Evolutionary conservation across 2,797 vertebrate species (phyloP).

Genomic region (Lacerta viridis): DNA sequence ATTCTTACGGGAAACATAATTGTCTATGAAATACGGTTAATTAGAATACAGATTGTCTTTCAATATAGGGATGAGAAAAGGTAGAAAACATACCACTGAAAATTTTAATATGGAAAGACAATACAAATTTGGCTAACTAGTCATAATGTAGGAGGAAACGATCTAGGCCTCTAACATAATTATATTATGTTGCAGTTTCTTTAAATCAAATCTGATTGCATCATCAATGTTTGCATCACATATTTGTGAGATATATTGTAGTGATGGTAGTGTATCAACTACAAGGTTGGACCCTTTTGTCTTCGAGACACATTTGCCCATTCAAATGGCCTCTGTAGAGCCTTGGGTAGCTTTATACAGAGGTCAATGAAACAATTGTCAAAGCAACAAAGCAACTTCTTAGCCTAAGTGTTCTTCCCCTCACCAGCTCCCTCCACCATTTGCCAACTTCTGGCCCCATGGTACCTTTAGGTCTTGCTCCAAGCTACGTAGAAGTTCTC

Average conservation of each 20-base stretch:
- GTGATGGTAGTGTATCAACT: constrained; percentile 37
- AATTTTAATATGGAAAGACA: too few relatives aligned
- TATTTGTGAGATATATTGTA: too few relatives aligned
- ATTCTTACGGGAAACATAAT: constrained; percentile 56
- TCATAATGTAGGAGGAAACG: too few relatives aligned
- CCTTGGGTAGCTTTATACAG: not conserved
- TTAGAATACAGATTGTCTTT: constrained; percentile 42
- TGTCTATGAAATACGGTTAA: constrained; percentile 36
- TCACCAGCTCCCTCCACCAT: not conserved
- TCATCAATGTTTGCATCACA: too few relatives aligned
- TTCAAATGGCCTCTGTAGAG: not conserved
- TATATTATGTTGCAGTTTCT: too few relatives aligned
- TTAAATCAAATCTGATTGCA: too few relatives aligned
- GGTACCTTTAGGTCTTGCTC: constrained; percentile 97
- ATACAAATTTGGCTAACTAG: too few relatives aligned
- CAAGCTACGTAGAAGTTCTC: constrained; percentile 94
- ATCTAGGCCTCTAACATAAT: too few relatives aligned
- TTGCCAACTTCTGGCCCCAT: rapidly evolving
- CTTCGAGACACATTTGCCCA: not conserved
- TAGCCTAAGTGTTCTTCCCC: rapidly evolving
- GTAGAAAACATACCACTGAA: too few relatives aligned
- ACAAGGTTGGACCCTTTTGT: not conserved
- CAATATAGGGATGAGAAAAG: too few relatives aligned
- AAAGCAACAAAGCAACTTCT: not conserved
- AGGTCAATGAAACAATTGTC: not conserved